Conservation (phyloP, 2,888 invertebrate genomes). For the Melanchra persicariae region DNA sequence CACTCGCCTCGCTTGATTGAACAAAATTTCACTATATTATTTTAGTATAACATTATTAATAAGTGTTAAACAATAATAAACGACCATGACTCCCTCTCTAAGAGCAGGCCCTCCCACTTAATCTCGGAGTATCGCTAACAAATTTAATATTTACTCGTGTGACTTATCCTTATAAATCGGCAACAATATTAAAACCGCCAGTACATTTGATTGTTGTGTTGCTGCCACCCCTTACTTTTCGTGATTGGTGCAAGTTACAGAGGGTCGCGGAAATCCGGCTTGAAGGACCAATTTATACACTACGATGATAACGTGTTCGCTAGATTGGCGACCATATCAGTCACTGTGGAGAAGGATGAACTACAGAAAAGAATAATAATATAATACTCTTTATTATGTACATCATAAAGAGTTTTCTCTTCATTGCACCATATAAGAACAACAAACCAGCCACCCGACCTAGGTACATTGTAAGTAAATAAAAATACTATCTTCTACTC, state of each 20-base stretch:
- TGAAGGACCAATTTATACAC: background rate
- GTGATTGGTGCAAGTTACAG: constrained; percentile 68
- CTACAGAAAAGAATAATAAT: too few relatives aligned
- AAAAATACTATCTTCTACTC: too few relatives aligned
- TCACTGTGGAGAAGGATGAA: background rate
- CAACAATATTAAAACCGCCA: constrained; percentile 90
- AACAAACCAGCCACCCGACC: too few relatives aligned
- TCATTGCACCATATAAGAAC: too few relatives aligned
- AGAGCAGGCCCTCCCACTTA: constrained; percentile 83
- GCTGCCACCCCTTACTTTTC: constrained; percentile 79
- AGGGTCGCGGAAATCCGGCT: constrained; percentile 17
- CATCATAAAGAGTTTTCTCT: too few relatives aligned
- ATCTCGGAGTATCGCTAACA: constrained; percentile 89
- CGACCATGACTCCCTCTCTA: constrained; percentile 52
- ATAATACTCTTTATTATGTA: too few relatives aligned
- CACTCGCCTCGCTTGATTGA: background rate
- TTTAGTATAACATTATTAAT: constrained; percentile 38
- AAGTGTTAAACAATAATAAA: constrained; percentile 51
- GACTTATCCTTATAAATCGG: constrained; percentile 91
- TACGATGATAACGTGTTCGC: background rate
- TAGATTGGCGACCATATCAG: background rate
- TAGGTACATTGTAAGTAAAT: too few relatives aligned
- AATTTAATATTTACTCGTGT: constrained; percentile 90
- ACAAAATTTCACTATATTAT: background rate
- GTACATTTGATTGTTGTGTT: constrained; percentile 87